Evolutionary conservation across 1,140 invertebrate genomes (phyloP).

Genomic region (Nephotettix cincticeps): DNA sequence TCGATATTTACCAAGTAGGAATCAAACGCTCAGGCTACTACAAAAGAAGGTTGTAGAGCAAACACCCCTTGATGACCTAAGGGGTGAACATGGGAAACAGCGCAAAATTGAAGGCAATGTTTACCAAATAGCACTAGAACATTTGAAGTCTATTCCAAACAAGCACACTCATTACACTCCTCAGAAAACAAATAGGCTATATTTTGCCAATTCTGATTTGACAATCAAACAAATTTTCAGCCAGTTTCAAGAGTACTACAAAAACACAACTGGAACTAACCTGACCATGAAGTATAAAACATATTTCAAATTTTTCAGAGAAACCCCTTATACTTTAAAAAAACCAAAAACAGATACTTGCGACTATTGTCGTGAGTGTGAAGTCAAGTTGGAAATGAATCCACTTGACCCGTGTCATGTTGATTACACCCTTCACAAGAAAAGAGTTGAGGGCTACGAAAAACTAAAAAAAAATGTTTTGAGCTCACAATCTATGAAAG

Average conservation of each 20-base stretch:
- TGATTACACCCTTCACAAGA: constrained; percentile 1
- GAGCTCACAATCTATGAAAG: constrained; percentile 14
- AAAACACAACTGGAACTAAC: background rate
- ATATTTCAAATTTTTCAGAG: background rate
- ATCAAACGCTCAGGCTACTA: background rate
- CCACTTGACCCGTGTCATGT: background rate
- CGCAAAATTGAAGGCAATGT: constrained; percentile 1
- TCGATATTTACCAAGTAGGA: background rate
- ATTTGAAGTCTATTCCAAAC: background rate
- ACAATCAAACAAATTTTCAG: background rate
- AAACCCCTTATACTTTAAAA: background rate
- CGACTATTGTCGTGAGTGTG: background rate
- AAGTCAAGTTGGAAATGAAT: background rate
- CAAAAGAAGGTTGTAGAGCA: constrained; percentile 38
- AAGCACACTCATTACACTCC: background rate
- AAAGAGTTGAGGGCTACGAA: background rate
- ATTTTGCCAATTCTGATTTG: background rate
- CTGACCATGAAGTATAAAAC: background rate
- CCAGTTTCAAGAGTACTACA: background rate
- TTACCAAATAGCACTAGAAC: background rate
- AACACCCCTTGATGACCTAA: too few species aligned
- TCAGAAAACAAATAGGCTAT: background rate
- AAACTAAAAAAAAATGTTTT: constrained; percentile 11
- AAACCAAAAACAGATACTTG: background rate
- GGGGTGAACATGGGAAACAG: background rate